Conservation (phyloP, 2,888 invertebrate species). For the Pachymerium ferrugineum region DNA sequence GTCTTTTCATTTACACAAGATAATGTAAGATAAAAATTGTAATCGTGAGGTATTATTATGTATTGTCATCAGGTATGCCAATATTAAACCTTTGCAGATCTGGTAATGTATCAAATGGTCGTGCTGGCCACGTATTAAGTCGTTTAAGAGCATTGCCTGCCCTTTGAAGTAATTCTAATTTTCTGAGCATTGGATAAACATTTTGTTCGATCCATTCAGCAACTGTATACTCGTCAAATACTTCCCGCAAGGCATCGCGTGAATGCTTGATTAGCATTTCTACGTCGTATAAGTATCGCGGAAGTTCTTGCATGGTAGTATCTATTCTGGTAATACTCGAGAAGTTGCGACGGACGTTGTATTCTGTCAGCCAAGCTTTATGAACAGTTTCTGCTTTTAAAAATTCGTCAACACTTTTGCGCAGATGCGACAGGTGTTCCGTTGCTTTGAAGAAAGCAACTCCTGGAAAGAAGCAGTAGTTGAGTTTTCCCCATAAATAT, state of each 20-base stretch:
- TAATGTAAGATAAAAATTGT: neutral
- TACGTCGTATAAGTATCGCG: conserved; percentile 38
- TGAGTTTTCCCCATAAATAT: conserved; percentile 56
- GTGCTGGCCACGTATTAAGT: conserved; percentile 56
- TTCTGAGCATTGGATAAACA: conserved; percentile 54
- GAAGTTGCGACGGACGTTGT: conserved; percentile 64
- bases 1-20: neutral
- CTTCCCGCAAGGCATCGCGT: conserved; percentile 41
- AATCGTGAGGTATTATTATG: neutral
- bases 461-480: conserved; percentile 61
- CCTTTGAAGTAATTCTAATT: conserved; percentile 56
- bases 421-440: conserved; percentile 46
- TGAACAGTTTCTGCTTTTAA: conserved; percentile 36
- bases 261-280: conserved; percentile 41
- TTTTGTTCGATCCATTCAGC: conserved; percentile 64
- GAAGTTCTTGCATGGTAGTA: conserved; percentile 51
- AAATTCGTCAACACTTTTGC: conserved; percentile 31
- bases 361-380: conserved; percentile 64
- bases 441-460: conserved; percentile 54
- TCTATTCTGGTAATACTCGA: conserved; percentile 62
- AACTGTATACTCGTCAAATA: conserved; percentile 57
- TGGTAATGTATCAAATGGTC: conserved; percentile 49
- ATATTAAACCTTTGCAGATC: conserved; percentile 36
- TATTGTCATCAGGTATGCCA: conserved; percentile 35
- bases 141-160: conserved; percentile 54